phyloP scores from a whole-genome alignment of 2,113 vertebrate species.

The Cyprinodon tularosa region DNA sequence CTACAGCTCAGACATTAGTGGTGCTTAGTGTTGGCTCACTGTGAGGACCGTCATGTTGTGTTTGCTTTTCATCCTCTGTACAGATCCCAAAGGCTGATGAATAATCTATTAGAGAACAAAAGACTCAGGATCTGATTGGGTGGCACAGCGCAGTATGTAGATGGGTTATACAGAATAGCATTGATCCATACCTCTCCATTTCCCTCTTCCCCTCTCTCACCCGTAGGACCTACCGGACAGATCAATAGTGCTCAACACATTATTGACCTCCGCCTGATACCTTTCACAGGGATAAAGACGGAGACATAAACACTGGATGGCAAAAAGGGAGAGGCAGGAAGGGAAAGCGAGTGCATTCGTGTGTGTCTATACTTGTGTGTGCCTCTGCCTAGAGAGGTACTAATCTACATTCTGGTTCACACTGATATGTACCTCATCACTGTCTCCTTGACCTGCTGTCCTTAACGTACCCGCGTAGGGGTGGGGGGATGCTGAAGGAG shows the following conservation, averaged over 20 bases:
- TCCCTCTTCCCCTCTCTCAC: constrained; percentile 44
- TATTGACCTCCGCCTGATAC: constrained; percentile 78
- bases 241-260: constrained; percentile 80
- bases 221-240: constrained; percentile 59
- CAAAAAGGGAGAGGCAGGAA: constrained; percentile 49
- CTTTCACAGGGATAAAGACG: constrained; percentile 74
- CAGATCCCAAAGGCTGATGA: constrained; percentile 45
- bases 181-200: constrained; percentile 68
- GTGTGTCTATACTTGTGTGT: constrained; percentile 51
- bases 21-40: background rate
- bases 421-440: constrained; percentile 75
- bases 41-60: constrained; percentile 19
- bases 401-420: constrained; percentile 76
- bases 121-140: constrained; percentile 67
- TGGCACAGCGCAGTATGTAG: constrained; percentile 54
- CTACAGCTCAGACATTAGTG: background rate
- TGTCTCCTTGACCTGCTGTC: constrained; percentile 77
- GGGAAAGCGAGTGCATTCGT: constrained; percentile 40
- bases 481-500: background rate
- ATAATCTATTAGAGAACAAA: constrained; percentile 68
- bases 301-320: constrained; percentile 73
- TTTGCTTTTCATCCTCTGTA: constrained; percentile 18
- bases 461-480: constrained; percentile 43
- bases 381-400: constrained; percentile 62
- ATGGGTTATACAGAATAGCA: constrained; percentile 59